phyloP scores from a whole-genome alignment of 2,797 vertebrate species.

The Gadopsis bispinosus region DNA sequence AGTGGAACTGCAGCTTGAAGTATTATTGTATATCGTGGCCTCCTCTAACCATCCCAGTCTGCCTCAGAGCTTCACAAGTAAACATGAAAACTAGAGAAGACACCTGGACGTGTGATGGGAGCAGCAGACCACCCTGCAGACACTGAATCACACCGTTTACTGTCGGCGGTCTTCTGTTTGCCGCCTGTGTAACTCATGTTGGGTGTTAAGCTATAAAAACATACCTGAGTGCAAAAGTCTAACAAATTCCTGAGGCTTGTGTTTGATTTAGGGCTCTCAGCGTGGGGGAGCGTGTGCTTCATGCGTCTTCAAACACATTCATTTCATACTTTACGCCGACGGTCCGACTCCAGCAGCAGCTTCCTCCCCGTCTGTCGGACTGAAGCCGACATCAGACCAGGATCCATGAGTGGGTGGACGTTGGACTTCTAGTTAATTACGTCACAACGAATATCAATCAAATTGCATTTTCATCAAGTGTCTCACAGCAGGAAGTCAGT shows the following conservation, averaged over 20 bases:
- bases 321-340: background rate
- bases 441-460: no score
- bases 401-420: no score
- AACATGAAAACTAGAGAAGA: background rate
- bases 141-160: constrained; percentile 13
- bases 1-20: background rate
- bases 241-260: constrained; percentile 2
- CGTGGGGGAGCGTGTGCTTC: background rate
- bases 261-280: constrained; percentile 9
- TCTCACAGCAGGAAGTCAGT: no score
- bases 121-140: constrained; percentile 29
- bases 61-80: background rate
- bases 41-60: background rate
- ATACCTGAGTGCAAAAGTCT: constrained; percentile 27
- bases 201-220: constrained; percentile 23
- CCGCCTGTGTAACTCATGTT: constrained; percentile 5
- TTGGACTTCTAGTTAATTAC: no score
- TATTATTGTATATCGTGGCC: no score
- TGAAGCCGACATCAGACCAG: no score
- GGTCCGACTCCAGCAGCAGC: background rate
- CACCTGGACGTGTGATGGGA: background rate
- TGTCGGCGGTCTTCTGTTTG: background rate
- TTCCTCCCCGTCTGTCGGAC: no score
- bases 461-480: no score
- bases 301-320: background rate